phyloP scores from a whole-genome alignment of 2,113 vertebrate genomes.

The Aptenodytes patagonicus region DNA sequence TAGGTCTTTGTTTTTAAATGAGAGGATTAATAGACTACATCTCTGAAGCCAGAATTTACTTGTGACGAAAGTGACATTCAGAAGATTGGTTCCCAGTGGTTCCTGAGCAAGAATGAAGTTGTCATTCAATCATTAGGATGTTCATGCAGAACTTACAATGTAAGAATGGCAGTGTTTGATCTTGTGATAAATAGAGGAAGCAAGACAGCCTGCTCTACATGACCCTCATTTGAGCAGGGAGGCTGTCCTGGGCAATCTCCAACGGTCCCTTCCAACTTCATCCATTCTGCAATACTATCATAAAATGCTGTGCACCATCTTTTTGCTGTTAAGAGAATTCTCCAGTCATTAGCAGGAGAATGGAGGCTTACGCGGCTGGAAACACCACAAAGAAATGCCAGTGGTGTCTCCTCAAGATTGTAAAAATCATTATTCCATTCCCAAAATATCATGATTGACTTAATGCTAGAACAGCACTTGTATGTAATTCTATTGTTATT shows the following conservation, averaged over 20 bases:
- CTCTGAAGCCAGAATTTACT: not conserved
- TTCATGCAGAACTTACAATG: not conserved
- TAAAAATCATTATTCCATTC: not conserved
- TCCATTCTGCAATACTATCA: not conserved
- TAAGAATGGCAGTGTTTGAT: not conserved
- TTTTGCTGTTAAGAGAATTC: not conserved
- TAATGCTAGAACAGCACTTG: not conserved
- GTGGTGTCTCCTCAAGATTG: not conserved
- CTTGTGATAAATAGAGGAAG: not conserved
- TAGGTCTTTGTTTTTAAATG: not conserved
- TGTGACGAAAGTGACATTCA: not conserved
- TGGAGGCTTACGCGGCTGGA: not conserved
- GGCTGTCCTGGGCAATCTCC: not conserved
- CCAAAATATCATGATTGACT: not conserved
- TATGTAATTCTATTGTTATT: not conserved
- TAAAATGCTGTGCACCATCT: not conserved
- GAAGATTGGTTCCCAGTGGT: not conserved
- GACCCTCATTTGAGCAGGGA: not conserved
- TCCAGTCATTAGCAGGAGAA: not conserved
- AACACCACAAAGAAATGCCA: not conserved
- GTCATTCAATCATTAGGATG: not conserved
- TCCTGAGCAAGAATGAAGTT: not conserved
- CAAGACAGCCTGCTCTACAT: not conserved
- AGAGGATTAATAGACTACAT: not conserved
- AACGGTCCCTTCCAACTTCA: not conserved